Percentiles rank a stretch among this genome's conserved stretches.
Evolutionary conservation across 2,797 vertebrate species (phyloP).

Genomic region (Catamblyrhynchus diadema): DNA sequence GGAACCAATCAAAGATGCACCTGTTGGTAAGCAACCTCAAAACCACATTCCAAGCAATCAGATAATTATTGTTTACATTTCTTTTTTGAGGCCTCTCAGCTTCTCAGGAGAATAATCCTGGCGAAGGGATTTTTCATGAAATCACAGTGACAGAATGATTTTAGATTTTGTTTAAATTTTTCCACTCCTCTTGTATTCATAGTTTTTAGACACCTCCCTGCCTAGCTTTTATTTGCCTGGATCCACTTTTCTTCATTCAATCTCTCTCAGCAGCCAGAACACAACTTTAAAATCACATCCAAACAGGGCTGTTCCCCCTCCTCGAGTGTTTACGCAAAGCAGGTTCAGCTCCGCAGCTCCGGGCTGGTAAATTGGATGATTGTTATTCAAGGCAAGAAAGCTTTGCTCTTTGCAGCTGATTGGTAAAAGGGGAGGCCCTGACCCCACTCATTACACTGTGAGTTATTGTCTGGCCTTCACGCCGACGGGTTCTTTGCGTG

Average conservation of each 20-base stretch:
- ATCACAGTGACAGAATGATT: neutral
- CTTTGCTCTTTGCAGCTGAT: neutral
- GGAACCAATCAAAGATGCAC: too few relatives aligned
- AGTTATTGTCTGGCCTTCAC: neutral
- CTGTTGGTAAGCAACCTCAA: too few relatives aligned
- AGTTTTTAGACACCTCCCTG: neutral
- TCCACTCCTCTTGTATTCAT: neutral
- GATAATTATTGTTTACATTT: too few relatives aligned
- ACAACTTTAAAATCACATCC: neutral
- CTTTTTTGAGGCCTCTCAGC: too few relatives aligned
- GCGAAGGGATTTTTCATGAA: too few relatives aligned
- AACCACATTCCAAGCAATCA: too few relatives aligned
- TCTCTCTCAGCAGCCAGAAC: neutral
- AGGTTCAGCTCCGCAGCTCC: neutral
- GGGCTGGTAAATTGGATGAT: neutral
- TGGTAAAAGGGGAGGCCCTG: neutral
- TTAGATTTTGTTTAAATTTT: neutral
- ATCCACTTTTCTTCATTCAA: neutral
- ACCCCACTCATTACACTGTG: neutral
- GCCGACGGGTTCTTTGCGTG: neutral
- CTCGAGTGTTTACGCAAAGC: accelerated
- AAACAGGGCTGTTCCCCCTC: neutral
- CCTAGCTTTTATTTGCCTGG: neutral
- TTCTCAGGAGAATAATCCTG: too few relatives aligned
- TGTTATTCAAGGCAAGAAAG: neutral